These are phyloP conservation scores for Drosophila pseudoobscura DNA, from an alignment of 1,140 invertebrate species.

Conservation along the genomic window DNA sequence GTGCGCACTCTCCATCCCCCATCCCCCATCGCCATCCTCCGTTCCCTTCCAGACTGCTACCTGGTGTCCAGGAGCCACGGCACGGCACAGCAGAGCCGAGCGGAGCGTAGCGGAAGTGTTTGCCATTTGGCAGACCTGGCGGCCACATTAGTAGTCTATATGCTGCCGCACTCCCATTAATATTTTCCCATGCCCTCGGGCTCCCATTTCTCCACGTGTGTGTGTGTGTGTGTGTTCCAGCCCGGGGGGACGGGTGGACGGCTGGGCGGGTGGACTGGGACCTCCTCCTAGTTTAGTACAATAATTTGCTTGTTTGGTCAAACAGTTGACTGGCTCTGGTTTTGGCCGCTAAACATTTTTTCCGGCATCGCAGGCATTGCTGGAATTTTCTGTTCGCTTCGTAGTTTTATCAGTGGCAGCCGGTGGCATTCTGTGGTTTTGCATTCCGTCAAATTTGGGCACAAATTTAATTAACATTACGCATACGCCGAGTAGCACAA, in stretches of 20 bases:
- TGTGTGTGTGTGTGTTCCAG: conserved; percentile 7
- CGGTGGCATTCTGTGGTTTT: conserved; percentile 21
- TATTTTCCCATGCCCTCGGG: conserved; percentile 63
- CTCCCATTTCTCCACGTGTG: not conserved
- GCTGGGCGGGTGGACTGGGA: not conserved
- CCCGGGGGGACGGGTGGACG: not conserved
- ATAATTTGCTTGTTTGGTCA: conserved; percentile 68
- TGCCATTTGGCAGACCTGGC: conserved; percentile 77
- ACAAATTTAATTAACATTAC: conserved; percentile 61
- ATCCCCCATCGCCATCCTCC: conserved; percentile 15
- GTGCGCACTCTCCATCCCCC: conserved; percentile 69
- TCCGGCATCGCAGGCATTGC: no score
- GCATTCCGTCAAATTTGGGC: conserved; percentile 40
- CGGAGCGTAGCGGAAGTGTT: conserved; percentile 63
- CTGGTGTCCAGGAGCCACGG: conserved; percentile 36
- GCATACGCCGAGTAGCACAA: not conserved
- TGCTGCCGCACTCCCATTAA: conserved; percentile 73
- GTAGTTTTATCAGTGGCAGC: conserved; percentile 48
- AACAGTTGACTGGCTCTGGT: conserved; percentile 61
- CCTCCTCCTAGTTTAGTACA: conserved; percentile 28
- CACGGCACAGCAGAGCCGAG: conserved; percentile 4
- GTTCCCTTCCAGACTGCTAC: conserved; percentile 22
- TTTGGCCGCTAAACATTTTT: conserved; percentile 32
- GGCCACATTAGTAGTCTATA: conserved; percentile 81
- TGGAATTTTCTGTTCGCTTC: no score